These are phyloP conservation scores for Neogobius melanostomus DNA, from an alignment of 2,113 vertebrate genomes.

Conservation along the genomic window DNA sequence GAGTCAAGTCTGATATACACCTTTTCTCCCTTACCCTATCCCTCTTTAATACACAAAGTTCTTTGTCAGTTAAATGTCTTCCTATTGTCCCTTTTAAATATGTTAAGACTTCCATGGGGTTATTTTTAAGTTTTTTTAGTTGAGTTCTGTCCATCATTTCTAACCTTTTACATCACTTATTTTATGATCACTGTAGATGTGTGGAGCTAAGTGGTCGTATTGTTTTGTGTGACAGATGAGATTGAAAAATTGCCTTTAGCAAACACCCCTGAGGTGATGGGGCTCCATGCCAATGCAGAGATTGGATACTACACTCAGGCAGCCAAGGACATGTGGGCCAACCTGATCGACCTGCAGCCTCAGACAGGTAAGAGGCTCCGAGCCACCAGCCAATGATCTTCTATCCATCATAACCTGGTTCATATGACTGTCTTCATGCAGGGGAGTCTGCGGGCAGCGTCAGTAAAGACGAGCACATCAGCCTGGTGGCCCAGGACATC, in stretches of 20 bases:
- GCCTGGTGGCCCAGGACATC: conserved; percentile 88
- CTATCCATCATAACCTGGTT: too few species aligned
- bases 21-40: too few species aligned
- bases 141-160: too few species aligned
- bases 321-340: conserved; percentile 85
- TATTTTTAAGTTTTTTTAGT: too few species aligned
- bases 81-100: too few species aligned
- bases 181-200: neutral
- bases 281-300: conserved; percentile 91
- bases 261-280: conserved; percentile 88
- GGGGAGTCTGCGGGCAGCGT: conserved; percentile 84
- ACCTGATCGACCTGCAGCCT: conserved; percentile 91
- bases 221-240: conserved; percentile 75
- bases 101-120: too few species aligned
- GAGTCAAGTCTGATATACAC: too few species aligned
- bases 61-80: too few species aligned
- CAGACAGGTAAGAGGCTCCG: conserved; percentile 81
- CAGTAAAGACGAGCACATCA: conserved; percentile 87
- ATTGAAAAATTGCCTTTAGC: conserved; percentile 86
- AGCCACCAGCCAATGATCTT: neutral
- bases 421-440: conserved; percentile 39
- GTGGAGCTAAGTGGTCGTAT: neutral
- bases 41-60: too few species aligned
- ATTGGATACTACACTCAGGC: conserved; percentile 92
- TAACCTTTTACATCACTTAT: too few species aligned